Percentiles rank a stretch among this genome's conserved stretches.
Evolutionary conservation across 2,888 invertebrate genomes (phyloP).

Genomic region (Odontomyia ornata): DNA sequence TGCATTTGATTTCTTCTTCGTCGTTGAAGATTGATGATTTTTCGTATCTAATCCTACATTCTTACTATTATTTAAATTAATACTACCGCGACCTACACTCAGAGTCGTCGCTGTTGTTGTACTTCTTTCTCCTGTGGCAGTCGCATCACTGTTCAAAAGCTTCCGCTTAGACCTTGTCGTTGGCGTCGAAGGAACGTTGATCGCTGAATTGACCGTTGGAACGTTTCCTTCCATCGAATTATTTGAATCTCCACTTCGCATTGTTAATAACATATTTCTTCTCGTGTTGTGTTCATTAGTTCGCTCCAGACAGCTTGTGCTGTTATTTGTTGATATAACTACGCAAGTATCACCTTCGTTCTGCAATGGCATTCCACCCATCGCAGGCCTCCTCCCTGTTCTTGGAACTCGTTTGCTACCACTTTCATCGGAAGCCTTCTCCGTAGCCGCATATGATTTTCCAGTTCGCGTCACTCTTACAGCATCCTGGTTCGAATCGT

Average conservation of each 20-base stretch:
- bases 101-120: constrained; percentile 53
- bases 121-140: constrained; percentile 48
- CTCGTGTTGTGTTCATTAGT: constrained; percentile 8
- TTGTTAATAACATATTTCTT: constrained; percentile 48
- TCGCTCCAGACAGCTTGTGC: constrained; percentile 29
- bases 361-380: constrained; percentile 49
- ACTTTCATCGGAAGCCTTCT: constrained; percentile 34
- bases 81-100: constrained; percentile 46
- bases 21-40: constrained; percentile 47
- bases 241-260: constrained; percentile 44
- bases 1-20: constrained; percentile 41
- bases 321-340: constrained; percentile 46
- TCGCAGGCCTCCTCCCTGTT: constrained; percentile 16
- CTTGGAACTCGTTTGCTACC: not conserved
- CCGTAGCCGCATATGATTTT: constrained; percentile 15
- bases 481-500: constrained; percentile 36
- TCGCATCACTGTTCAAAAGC: constrained; percentile 44
- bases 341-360: constrained; percentile 49
- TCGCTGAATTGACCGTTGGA: constrained; percentile 47
- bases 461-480: constrained; percentile 32
- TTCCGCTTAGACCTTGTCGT: constrained; percentile 49
- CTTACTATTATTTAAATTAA: constrained; percentile 49
- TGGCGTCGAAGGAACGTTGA: constrained; percentile 51
- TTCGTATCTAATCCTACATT: constrained; percentile 45
- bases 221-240: constrained; percentile 28